Conservation (phyloP, 2,888 invertebrate species). For the Cephus nigrinus region DNA sequence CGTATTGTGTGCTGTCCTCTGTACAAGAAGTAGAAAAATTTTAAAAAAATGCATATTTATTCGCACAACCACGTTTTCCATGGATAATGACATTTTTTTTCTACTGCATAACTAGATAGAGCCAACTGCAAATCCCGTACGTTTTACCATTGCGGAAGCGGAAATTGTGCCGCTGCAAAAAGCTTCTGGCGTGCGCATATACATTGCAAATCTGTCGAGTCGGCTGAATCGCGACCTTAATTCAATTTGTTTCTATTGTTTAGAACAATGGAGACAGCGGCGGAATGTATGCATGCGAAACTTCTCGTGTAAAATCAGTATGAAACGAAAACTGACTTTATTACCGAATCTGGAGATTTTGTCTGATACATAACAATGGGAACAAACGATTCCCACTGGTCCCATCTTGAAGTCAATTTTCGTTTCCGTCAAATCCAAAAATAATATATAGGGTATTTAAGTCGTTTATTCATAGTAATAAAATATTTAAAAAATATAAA, state of each 20-base stretch:
- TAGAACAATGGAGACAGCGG: neutral
- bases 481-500: too few relatives aligned
- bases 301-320: neutral
- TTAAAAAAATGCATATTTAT: neutral
- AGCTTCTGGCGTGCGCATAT: neutral
- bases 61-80: neutral
- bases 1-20: neutral
- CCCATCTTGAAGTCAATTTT: too few relatives aligned
- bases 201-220: neutral
- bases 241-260: slow-evolving; percentile 4
- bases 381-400: too few relatives aligned
- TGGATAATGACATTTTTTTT: neutral
- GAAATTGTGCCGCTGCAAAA: neutral
- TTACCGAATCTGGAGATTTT: neutral
- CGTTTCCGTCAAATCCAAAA: too few relatives aligned
- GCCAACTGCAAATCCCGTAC: neutral
- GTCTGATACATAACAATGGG: neutral
- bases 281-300: neutral
- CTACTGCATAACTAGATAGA: neutral
- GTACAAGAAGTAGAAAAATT: neutral
- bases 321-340: neutral
- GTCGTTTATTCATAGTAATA: too few relatives aligned
- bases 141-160: neutral
- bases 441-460: too few relatives aligned
- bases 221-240: neutral